Evolutionary conservation across 2,113 vertebrate genomes (phyloP).

Genomic region (Poeciliopsis occidentalis): DNA sequence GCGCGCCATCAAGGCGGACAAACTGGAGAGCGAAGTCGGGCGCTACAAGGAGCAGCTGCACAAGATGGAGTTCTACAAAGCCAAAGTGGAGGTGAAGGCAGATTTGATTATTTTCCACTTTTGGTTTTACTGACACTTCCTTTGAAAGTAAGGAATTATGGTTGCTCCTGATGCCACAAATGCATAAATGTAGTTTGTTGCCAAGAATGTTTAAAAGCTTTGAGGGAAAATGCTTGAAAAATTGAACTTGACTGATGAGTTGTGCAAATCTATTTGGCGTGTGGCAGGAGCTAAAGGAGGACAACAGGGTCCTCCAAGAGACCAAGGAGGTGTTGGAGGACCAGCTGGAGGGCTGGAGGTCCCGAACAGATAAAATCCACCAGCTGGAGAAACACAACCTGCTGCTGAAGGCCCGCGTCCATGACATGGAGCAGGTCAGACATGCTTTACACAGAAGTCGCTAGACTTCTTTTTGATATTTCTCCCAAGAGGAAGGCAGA

Average conservation of each 20-base stretch:
- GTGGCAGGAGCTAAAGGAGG: slow-evolving; percentile 94
- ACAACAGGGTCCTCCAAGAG: slow-evolving; percentile 96
- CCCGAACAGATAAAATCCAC: slow-evolving; percentile 94
- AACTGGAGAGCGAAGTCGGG: slow-evolving; percentile 94
- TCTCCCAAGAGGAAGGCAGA: neutral
- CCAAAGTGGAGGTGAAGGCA: slow-evolving; percentile 90
- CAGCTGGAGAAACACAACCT: slow-evolving; percentile 96
- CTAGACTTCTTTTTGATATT: neutral
- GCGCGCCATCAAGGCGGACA: slow-evolving; percentile 93
- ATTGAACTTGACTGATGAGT: too few relatives aligned
- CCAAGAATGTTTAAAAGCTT: too few relatives aligned
- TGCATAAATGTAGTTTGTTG: too few relatives aligned
- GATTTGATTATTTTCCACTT: neutral
- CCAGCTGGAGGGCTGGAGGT: slow-evolving; percentile 89
- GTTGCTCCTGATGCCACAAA: too few relatives aligned
- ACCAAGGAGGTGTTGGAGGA: slow-evolving; percentile 97
- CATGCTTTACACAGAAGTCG: neutral
- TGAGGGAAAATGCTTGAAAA: too few relatives aligned
- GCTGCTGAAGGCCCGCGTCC: slow-evolving; percentile 89
- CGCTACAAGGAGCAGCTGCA: slow-evolving; percentile 95
- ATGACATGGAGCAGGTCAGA: slow-evolving; percentile 95
- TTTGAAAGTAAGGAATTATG: neutral
- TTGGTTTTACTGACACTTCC: neutral
- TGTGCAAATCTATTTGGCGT: neutral
- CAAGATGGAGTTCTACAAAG: slow-evolving; percentile 96